Conservation (phyloP, 2,888 invertebrate species). For the Proisotoma minuta region DNA sequence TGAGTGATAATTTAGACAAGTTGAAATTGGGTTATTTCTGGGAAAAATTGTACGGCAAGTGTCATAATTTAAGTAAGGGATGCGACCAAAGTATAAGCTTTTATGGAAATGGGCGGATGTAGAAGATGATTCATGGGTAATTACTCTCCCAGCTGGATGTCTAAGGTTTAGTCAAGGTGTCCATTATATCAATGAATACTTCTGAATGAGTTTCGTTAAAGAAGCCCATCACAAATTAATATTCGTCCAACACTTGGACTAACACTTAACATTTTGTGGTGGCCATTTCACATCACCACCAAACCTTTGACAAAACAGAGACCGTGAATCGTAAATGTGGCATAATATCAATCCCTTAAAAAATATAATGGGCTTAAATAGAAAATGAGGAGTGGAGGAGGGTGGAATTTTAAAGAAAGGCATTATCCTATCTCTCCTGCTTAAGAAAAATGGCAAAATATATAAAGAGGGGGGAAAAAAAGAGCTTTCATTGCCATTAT, state of each 20-base stretch:
- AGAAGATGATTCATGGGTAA: slow-evolving; percentile 48
- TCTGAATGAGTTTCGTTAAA: slow-evolving; percentile 22
- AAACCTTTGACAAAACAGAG: background rate
- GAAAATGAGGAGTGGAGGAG: no score
- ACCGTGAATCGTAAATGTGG: background rate
- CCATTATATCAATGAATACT: slow-evolving; percentile 31
- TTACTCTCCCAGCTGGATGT: slow-evolving; percentile 47
- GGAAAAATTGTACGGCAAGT: slow-evolving; percentile 9
- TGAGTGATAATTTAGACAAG: no score
- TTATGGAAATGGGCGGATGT: slow-evolving; percentile 39
- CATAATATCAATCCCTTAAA: no score
- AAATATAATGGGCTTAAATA: no score
- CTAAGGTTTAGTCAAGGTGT: slow-evolving; percentile 43
- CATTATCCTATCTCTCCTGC: no score
- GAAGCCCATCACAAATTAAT: slow-evolving; percentile 27
- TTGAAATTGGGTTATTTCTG: slow-evolving; percentile 32
- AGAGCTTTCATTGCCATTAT: no score
- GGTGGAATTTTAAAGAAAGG: no score
- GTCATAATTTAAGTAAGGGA: slow-evolving; percentile 9
- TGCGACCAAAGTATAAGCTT: slow-evolving; percentile 12
- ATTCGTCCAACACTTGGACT: slow-evolving; percentile 1
- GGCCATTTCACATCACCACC: no score
- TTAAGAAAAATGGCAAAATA: no score
- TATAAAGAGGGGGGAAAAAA: no score
- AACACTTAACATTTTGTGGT: background rate